Evolutionary conservation across 2,888 invertebrate genomes (phyloP), one percentile per base, ranked within the genome.

Genomic region (Metopia argyrocephala): DNA sequence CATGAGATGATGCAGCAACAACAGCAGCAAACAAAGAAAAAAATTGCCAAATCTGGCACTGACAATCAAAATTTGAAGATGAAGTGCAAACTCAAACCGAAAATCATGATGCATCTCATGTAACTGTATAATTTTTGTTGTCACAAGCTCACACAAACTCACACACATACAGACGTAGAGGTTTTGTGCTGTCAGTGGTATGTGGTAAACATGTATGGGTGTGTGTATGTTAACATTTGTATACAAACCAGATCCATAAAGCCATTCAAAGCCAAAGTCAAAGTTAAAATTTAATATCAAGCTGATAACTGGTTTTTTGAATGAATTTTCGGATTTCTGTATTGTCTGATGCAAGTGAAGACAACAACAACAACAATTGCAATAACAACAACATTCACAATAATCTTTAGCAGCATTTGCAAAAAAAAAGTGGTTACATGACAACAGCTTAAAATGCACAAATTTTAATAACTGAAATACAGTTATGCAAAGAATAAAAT

Each of bases 221-320:
- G 31, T 31, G 31, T 31, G 9, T 31, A 31, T 31, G 31, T 31
- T 6, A 6, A 9, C 18, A n/a, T n/a, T n/a, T 18, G 27, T 45
- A 5, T 5, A 23, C 12, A 5, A 25, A 15, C 25, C n/a, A n/a
- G n/a, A n/a, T n/a, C n/a, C n/a, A n/a, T n/a, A 23, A 25, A 45
- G 61, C 48, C 20, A 54, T 21, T 25, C 76, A 81, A 81, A 81
- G 80, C 74, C 80, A 81, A 81, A 76, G 73, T 76, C 70, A 81
- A 74, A 23, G 5, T 7, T 18, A 28, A 59, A 59, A 5, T 52
- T 21, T 57, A 65, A 23, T 59, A 68, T 20, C 61, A 31, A 31
- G 31, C 9, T 59, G 18, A 5, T 74, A 81, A 73, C 65, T 68
- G 80, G 76, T 80, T 79, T 76, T 59, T 20, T 23, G 50, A 3